These are phyloP conservation scores for Drosophila carrolli DNA, from an alignment of 1,140 invertebrate species.

Conservation along the genomic window DNA sequence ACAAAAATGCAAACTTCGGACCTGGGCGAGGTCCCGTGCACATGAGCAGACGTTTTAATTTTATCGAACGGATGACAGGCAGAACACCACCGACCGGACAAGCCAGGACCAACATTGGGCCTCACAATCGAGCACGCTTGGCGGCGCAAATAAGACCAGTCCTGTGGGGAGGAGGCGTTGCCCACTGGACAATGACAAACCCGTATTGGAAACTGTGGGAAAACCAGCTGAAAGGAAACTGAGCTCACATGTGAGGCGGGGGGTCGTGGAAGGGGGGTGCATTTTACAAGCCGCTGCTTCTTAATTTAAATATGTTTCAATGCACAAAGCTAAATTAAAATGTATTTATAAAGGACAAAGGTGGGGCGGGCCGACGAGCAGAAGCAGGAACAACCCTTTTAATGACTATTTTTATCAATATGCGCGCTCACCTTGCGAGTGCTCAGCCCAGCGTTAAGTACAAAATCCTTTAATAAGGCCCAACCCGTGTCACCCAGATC, in stretches of 20 bases:
- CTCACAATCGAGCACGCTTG: slow-evolving; percentile 71
- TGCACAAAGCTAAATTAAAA: slow-evolving; percentile 82
- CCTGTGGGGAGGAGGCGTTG: slow-evolving; percentile 23
- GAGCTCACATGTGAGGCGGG: slow-evolving; percentile 19
- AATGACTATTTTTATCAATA: slow-evolving; percentile 79
- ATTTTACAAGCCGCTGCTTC: slow-evolving; percentile 77
- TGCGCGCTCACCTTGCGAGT: slow-evolving; percentile 45
- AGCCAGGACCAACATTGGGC: slow-evolving; percentile 25
- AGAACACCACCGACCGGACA: slow-evolving; percentile 13
- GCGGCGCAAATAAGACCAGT: slow-evolving; percentile 67
- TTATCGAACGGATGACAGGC: slow-evolving; percentile 72
- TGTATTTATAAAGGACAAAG: slow-evolving; percentile 67
- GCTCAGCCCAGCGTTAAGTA: slow-evolving; percentile 48
- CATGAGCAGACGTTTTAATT: slow-evolving; percentile 78
- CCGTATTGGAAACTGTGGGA: slow-evolving; percentile 68
- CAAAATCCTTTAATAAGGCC: slow-evolving; percentile 62
- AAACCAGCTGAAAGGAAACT: slow-evolving; percentile 31
- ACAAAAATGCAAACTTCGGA: slow-evolving; percentile 60
- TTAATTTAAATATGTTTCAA: slow-evolving; percentile 83
- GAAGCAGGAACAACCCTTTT: slow-evolving; percentile 57
- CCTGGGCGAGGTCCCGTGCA: slow-evolving; percentile 55
- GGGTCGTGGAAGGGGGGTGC: slow-evolving; percentile 34
- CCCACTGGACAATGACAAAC: slow-evolving; percentile 72
- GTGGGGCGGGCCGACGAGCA: background rate
- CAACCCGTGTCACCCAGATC: slow-evolving; percentile 33